phyloP scores from a whole-genome alignment of 2,888 invertebrate species.

The Cephalotes varians region DNA sequence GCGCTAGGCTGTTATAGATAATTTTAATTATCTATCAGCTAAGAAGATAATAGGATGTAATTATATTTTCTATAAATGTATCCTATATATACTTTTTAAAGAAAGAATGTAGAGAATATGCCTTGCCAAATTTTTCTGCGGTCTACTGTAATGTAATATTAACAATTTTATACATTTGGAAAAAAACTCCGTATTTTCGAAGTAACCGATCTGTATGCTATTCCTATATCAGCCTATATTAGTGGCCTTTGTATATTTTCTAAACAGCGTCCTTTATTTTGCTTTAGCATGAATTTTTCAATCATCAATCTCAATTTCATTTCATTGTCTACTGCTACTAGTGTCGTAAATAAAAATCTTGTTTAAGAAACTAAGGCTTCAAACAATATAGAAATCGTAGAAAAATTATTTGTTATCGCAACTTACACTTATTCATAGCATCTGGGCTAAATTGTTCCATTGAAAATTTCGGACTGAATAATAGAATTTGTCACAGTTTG shows the following conservation, averaged over 20 bases:
- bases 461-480: background rate
- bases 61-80: background rate
- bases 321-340: background rate
- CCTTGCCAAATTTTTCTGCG: background rate
- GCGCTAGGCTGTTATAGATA: background rate
- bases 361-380: background rate
- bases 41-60: background rate
- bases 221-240: background rate
- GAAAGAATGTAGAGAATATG: background rate
- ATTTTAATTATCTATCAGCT: background rate
- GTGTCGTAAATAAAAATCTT: background rate
- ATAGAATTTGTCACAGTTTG: background rate
- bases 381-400: background rate
- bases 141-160: background rate
- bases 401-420: background rate
- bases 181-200: background rate
- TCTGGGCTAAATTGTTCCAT: background rate
- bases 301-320: background rate
- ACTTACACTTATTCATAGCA: background rate
- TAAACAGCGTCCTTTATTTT: background rate
- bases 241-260: background rate
- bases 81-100: background rate
- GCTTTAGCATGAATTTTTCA: background rate
- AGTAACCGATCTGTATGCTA: background rate
- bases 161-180: background rate